A percentile compares a stretch with the other conserved stretches of the same genome.
Conservation (phyloP, 2,797 vertebrate genomes). For the Chromis chromis region DNA sequence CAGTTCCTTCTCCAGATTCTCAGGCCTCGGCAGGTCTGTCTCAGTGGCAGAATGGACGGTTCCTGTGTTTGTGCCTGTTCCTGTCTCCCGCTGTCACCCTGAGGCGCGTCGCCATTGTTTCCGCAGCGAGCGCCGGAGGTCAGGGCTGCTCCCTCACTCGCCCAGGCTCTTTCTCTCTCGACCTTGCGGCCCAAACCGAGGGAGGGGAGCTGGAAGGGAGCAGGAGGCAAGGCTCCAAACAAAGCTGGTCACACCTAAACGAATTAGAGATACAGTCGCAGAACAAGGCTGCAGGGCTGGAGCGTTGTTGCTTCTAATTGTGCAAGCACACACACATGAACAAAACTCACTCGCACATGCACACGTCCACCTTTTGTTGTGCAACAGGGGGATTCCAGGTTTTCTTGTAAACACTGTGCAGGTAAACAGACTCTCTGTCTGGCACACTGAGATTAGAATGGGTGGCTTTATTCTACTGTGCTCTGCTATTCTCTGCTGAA, state of each 20-base stretch:
- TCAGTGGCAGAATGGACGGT: conserved; percentile 82
- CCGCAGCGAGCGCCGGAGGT: conserved; percentile 72
- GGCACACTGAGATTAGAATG: conserved; percentile 52
- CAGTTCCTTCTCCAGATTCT: conserved; percentile 72
- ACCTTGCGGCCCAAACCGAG: conserved; percentile 36
- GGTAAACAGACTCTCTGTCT: conserved; percentile 78
- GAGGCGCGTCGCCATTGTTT: conserved; percentile 86
- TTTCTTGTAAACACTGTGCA: conserved; percentile 78
- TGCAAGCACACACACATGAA: conserved; percentile 29
- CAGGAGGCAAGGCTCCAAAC: conserved; percentile 53
- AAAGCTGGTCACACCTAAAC: conserved; percentile 66
- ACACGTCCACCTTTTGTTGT: conserved; percentile 81
- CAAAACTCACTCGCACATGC: conserved; percentile 47
- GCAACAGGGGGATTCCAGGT: conserved; percentile 74
- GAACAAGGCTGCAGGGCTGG: conserved; percentile 29
- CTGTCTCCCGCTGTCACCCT: conserved; percentile 88
- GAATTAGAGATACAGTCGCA: conserved; percentile 38
- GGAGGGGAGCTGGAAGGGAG: conserved; percentile 46
- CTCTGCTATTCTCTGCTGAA: conserved; percentile 20
- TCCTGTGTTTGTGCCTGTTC: conserved; percentile 90
- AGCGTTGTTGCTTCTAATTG: conserved; percentile 22
- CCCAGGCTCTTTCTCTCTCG: conserved; percentile 32
- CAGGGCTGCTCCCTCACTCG: conserved; percentile 67
- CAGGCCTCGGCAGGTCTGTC: conserved; percentile 71
- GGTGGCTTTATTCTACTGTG: conserved; percentile 12